These are phyloP conservation scores for Sigmodon hispidus DNA, from an alignment of 2,113 vertebrate genomes.

Conservation along the genomic window DNA sequence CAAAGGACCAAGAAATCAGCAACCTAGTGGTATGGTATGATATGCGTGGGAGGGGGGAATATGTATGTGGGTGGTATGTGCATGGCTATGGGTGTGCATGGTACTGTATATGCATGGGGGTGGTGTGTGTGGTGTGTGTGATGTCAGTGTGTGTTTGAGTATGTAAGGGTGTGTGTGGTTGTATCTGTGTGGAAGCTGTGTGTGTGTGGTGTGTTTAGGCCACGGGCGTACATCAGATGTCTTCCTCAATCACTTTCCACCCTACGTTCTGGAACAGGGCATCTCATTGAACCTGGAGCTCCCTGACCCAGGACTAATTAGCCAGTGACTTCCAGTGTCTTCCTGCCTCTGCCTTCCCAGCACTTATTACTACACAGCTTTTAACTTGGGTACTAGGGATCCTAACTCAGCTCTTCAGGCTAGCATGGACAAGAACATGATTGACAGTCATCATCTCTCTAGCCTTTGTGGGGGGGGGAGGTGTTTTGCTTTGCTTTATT, in stretches of 20 bases:
- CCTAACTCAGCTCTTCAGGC: background rate
- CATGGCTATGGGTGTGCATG: background rate
- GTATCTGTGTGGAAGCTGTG: too few relatives aligned
- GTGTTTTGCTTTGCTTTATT: background rate
- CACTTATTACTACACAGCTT: background rate
- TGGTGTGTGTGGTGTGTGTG: background rate
- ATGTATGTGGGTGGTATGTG: background rate
- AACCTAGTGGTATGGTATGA: background rate
- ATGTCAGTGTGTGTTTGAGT: background rate
- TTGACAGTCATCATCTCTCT: background rate
- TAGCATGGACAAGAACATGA: background rate
- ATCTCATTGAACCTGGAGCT: background rate
- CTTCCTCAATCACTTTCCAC: background rate
- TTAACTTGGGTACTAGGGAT: background rate
- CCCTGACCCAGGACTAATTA: background rate
- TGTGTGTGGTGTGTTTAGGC: background rate
- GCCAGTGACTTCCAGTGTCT: background rate
- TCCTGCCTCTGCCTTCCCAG: background rate
- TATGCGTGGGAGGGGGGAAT: background rate
- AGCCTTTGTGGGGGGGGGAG: rapidly evolving
- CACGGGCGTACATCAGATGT: background rate
- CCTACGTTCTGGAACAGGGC: background rate
- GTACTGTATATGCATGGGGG: background rate
- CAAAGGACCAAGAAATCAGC: background rate
- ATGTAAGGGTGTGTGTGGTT: background rate